phyloP scores from a whole-genome alignment of 2,113 vertebrate species.

The Esox niger region DNA sequence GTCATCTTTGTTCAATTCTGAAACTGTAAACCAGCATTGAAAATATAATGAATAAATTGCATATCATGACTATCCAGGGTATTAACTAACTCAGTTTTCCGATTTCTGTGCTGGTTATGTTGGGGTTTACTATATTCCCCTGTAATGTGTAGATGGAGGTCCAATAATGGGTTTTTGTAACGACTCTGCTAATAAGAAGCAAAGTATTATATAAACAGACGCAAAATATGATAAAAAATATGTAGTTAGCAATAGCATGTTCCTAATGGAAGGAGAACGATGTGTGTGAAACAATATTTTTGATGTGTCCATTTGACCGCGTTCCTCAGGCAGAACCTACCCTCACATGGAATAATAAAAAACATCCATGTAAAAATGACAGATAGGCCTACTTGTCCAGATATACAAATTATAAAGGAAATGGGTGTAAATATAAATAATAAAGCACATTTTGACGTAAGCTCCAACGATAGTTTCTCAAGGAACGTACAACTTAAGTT shows the following conservation, averaged over 20 bases:
- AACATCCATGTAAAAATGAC: not conserved
- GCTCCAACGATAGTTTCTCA: too few relatives aligned
- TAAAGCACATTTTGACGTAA: too few relatives aligned
- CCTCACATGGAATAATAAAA: not conserved
- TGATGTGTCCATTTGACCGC: slow-evolving; percentile 43
- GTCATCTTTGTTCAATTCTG: too few relatives aligned
- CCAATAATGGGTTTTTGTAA: slow-evolving; percentile 63
- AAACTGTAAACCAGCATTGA: not conserved
- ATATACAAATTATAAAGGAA: too few relatives aligned
- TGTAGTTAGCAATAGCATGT: slow-evolving; percentile 73
- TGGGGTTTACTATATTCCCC: slow-evolving; percentile 54
- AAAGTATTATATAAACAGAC: slow-evolving; percentile 66
- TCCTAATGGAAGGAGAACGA: slow-evolving; percentile 66
- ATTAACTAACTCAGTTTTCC: slow-evolving; percentile 39
- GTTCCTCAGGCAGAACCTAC: slow-evolving; percentile 15
- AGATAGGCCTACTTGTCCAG: too few relatives aligned
- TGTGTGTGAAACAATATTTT: slow-evolving; percentile 56
- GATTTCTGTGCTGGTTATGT: slow-evolving; percentile 54
- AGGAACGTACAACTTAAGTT: too few relatives aligned
- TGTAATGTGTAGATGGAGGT: slow-evolving; percentile 50
- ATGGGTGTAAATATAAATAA: too few relatives aligned
- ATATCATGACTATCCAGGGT: slow-evolving; percentile 37
- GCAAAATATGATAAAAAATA: slow-evolving; percentile 71
- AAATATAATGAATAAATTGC: slow-evolving; percentile 10
- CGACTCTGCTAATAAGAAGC: slow-evolving; percentile 70